Percentiles rank a stretch among this genome's conserved stretches.
Evolutionary conservation across 2,888 invertebrate genomes (phyloP).

Genomic region (Hirtodrosophila histrioides): DNA sequence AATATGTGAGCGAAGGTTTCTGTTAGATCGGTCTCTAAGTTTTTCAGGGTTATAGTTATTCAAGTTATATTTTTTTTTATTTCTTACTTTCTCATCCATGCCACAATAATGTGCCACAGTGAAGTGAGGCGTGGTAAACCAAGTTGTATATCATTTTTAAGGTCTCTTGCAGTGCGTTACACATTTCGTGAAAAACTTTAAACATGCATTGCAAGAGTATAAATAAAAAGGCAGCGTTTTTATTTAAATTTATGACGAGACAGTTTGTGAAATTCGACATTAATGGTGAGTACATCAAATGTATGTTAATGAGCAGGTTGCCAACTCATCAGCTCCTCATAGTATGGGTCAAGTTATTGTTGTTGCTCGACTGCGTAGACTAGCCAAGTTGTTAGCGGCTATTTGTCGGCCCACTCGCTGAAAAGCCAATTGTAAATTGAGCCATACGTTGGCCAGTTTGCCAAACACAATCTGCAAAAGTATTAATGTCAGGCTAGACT

Average conservation of each 20-base stretch:
- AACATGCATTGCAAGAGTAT: neutral
- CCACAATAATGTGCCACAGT: too few relatives aligned
- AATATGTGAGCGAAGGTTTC: too few relatives aligned
- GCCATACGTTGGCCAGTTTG: constrained; percentile 41
- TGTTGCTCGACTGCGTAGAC: constrained; percentile 13
- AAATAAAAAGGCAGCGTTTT: constrained; percentile 4
- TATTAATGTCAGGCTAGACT: constrained; percentile 52
- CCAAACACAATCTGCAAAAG: neutral
- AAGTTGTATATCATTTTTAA: too few relatives aligned
- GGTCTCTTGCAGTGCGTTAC: too few relatives aligned
- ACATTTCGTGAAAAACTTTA: too few relatives aligned
- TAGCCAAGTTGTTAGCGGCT: constrained; percentile 29
- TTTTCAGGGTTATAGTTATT: too few relatives aligned
- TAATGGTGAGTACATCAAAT: constrained; percentile 50
- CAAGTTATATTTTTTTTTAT: too few relatives aligned
- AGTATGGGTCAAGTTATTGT: constrained; percentile 44
- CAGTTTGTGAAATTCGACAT: constrained; percentile 52
- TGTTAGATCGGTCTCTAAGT: too few relatives aligned
- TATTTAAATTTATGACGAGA: constrained; percentile 17
- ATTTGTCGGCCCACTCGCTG: constrained; percentile 13
- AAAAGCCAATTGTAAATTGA: constrained; percentile 22
- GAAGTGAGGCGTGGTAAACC: too few relatives aligned
- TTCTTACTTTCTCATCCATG: too few relatives aligned
- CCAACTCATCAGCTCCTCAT: constrained; percentile 34
- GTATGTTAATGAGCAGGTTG: constrained; percentile 58